Evolutionary conservation across 2,113 vertebrate species (phyloP), one percentile per base, ranked within the genome.

Genomic region (Sorex fumeus): DNA sequence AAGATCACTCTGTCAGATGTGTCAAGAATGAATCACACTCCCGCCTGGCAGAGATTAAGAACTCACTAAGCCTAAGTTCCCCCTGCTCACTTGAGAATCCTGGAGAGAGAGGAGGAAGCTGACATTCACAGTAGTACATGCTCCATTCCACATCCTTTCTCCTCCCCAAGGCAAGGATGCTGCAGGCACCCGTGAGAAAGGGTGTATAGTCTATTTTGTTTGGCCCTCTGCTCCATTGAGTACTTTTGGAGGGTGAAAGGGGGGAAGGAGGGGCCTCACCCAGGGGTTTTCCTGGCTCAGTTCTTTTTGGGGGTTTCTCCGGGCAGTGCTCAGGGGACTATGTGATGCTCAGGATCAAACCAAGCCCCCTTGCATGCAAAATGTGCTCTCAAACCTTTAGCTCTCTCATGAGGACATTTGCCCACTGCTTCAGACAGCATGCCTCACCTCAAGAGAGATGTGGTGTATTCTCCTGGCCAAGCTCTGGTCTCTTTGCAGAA

Each of bases 111-210:
- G 0, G 9, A 32, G 32, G 16, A 34, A 47, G 53, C 25, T 32
- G 10, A 10, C 0, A 2, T 1, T 23, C 5, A 2, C 28, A 1
- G 16, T 4, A 30, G 8, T 12, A 30, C 43, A 7, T 6, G 1
- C 1, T 1, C 8, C 15, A 3, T 15, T 13, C 16, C 64, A 15
- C 45, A 3, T 1, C 76, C 25, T 28, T n/a, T 67, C 45, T 71
- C 62, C 40, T 53, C n/a, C 25, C 43, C 16, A 40, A 60, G 25
- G 45, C 40, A 0, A 21, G 34, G 69, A 32, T 47, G 8, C 16
- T 13, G 0, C 0, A 7, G 50, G 28, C 27, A 72, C 18, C 40
- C 25, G 70, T 12, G 40, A 25, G 66, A 12, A 53, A 16, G 5
- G 21, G 75, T 50, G 43, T 27, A 23, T n/a, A 84, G 18, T 2